A percentile compares a stretch with the other conserved stretches of the same genome.
These are phyloP conservation scores for Drosophila tanythrix DNA, from an alignment of 2,888 invertebrate species.

Conservation along the genomic window DNA sequence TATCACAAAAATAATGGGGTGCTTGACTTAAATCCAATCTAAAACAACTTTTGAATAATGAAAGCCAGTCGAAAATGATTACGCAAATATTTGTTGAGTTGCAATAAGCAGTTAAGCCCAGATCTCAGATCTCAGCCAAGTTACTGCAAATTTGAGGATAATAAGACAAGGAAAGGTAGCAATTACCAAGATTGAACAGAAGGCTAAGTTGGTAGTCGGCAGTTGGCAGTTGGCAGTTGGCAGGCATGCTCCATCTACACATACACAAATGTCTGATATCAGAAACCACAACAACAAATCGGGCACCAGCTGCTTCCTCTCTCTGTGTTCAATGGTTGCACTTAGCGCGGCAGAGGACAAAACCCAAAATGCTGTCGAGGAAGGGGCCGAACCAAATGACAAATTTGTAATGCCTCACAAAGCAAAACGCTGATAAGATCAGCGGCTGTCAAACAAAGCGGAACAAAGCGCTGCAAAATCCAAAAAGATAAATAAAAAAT, in stretches of 20 bases:
- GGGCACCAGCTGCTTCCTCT: constrained; percentile 70
- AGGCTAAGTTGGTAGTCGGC: constrained; percentile 30
- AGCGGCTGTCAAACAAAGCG: constrained; percentile 69
- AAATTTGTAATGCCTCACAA: constrained; percentile 79
- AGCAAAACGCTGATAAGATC: constrained; percentile 78
- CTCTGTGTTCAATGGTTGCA: constrained; percentile 29
- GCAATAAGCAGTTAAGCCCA: not conserved
- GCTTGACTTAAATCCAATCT: not conserved
- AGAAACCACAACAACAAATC: constrained; percentile 26
- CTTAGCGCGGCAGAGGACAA: constrained; percentile 40
- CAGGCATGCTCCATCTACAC: constrained; percentile 48
- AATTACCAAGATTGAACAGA: constrained; percentile 44
- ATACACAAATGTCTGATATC: constrained; percentile 17
- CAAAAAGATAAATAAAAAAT: constrained; percentile 16
- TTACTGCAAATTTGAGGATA: constrained; percentile 33
- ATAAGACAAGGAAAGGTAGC: constrained; percentile 36
- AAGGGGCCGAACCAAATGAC: constrained; percentile 64
- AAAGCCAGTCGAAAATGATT: not conserved
- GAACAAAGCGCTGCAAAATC: constrained; percentile 67
- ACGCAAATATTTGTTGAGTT: constrained; percentile 17
- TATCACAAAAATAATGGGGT: constrained; percentile 5
- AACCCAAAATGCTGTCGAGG: constrained; percentile 9
- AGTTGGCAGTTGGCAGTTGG: not conserved
- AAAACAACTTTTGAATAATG: not conserved
- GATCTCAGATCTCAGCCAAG: constrained; percentile 5